Evolutionary conservation across 2,113 vertebrate species (phyloP).

Genomic region (Tyto alba): DNA sequence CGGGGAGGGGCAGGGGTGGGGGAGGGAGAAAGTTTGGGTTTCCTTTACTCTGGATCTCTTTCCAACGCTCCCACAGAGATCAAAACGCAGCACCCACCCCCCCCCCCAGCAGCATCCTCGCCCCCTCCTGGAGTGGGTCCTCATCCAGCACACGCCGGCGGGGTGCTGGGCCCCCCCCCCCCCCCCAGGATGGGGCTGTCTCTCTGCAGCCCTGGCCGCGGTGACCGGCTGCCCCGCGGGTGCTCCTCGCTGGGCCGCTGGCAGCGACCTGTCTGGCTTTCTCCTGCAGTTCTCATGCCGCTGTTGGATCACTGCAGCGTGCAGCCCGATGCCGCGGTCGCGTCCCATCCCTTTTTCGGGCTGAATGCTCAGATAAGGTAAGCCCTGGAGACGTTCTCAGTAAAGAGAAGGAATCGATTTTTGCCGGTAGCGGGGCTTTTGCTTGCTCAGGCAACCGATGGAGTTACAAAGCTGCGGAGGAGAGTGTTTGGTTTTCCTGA

Average conservation of each 20-base stretch:
- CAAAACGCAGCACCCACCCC: neutral
- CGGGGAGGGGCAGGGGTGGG: too few species aligned
- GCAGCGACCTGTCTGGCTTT: neutral
- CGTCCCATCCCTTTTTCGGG: constrained; percentile 86
- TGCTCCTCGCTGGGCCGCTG: neutral
- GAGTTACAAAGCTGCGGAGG: neutral
- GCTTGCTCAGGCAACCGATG: neutral
- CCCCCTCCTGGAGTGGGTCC: neutral
- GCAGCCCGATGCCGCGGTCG: constrained; percentile 81
- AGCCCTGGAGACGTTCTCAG: neutral
- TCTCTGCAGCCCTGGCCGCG: neutral
- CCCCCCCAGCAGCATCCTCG: neutral
- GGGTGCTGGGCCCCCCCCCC: too few species aligned
- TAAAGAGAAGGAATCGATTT: neutral
- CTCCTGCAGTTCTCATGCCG: constrained; percentile 82
- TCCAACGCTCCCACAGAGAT: neutral
- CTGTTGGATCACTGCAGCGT: constrained; percentile 88
- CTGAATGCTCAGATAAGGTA: constrained; percentile 86
- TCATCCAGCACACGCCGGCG: accelerated
- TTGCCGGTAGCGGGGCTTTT: neutral
- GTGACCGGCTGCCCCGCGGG: accelerated
- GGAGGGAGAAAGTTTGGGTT: too few species aligned
- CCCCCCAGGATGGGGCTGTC: neutral
- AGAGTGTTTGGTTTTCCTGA: neutral
- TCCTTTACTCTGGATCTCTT: neutral